Conservation (phyloP, 2,888 invertebrate genomes). For the Andrena hattorfiana region DNA sequence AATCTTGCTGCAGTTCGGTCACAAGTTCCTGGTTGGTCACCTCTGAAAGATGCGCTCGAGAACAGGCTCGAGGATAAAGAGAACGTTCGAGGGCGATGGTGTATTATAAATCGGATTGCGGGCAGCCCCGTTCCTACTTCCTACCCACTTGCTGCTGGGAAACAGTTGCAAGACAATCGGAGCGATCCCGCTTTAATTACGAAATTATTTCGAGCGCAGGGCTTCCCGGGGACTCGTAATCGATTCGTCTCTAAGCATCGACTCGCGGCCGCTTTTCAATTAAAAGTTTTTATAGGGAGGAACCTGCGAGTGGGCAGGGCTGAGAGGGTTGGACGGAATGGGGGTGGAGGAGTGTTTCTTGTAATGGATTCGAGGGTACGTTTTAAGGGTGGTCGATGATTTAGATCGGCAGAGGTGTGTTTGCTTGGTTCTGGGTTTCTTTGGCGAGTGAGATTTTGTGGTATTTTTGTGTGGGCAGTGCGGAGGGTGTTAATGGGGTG, state of each 20-base stretch:
- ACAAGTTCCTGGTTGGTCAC: no score
- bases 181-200: slow-evolving; percentile 44
- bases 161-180: slow-evolving; percentile 37
- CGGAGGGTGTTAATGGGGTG: neutral
- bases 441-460: no score
- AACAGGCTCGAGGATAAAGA: neutral
- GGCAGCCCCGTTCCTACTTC: neutral
- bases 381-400: slow-evolving; percentile 17
- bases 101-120: slow-evolving; percentile 36
- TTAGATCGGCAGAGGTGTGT: neutral
- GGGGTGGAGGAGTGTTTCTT: neutral
- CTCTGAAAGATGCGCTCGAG: no score
- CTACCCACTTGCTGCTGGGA: neutral
- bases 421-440: no score
- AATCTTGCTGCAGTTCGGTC: no score
- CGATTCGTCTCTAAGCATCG: slow-evolving; percentile 43
- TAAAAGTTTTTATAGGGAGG: slow-evolving; percentile 40
- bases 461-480: slow-evolving; percentile 6
- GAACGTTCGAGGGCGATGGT: neutral
- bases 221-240: slow-evolving; percentile 29
- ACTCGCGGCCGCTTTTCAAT: slow-evolving; percentile 39
- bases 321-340: neutral
- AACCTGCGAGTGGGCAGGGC: neutral
- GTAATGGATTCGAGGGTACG: slow-evolving; percentile 30
- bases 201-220: slow-evolving; percentile 39